Percentiles rank a stretch among this genome's conserved stretches.
Evolutionary conservation across 2,797 vertebrate genomes (phyloP).

Genomic region (Takifugu ocellatus): DNA sequence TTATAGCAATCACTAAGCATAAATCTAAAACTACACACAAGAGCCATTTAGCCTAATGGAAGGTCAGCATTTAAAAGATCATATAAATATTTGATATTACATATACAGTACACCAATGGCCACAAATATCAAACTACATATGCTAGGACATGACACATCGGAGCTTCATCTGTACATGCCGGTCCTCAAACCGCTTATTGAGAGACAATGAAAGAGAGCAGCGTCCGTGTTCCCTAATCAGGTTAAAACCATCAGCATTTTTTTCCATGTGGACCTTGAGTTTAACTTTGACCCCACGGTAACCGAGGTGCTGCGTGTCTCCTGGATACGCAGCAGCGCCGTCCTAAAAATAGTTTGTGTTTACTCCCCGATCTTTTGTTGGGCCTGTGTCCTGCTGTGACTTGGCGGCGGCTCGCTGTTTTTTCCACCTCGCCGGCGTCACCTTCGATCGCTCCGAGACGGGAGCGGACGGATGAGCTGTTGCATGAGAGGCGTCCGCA

Average conservation of each 20-base stretch:
- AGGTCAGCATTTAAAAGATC: no score
- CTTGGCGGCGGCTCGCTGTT: slow-evolving; percentile 41
- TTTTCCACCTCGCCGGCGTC: slow-evolving; percentile 51
- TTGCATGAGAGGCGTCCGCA: slow-evolving; percentile 16
- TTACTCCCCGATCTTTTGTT: slow-evolving; percentile 46
- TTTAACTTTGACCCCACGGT: slow-evolving; percentile 9
- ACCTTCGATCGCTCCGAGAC: slow-evolving; percentile 40
- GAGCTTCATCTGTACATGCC: no score
- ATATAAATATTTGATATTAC: no score
- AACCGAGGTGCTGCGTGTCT: slow-evolving; percentile 28
- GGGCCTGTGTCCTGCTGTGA: slow-evolving; percentile 54
- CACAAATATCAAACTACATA: no score
- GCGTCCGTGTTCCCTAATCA: no score
- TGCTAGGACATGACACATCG: no score
- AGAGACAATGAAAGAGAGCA: no score
- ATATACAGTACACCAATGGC: no score
- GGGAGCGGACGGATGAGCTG: slow-evolving; percentile 27
- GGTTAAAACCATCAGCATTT: not conserved
- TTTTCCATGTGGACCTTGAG: slow-evolving; percentile 13
- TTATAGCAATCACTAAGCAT: no score
- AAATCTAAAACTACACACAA: no score
- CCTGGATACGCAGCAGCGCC: slow-evolving; percentile 38
- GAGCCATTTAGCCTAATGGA: no score
- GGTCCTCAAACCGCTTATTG: no score
- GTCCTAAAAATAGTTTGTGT: slow-evolving; percentile 59